Percentiles rank a stretch among this genome's conserved stretches.
Conservation (phyloP, 2,888 invertebrate genomes). For the Mythimna albipuncta region DNA sequence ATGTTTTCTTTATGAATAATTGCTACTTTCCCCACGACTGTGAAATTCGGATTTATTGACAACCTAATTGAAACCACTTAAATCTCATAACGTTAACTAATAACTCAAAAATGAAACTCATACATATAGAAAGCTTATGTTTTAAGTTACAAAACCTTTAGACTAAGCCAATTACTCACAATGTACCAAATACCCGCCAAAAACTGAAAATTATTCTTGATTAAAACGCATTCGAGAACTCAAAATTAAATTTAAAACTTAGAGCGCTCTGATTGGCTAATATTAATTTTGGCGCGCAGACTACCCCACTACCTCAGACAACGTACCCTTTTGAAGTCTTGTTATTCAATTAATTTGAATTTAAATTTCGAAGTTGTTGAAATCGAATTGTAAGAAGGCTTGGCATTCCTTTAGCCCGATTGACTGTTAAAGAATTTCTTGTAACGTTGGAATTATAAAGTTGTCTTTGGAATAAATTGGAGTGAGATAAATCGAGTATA, state of each 20-base stretch:
- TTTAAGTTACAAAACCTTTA: no score
- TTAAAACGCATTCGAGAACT: conserved; percentile 61
- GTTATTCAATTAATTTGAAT: conserved; percentile 64
- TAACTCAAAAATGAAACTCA: conserved; percentile 22
- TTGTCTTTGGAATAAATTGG: conserved; percentile 35
- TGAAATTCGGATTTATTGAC: conserved; percentile 15
- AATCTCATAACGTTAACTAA: conserved; percentile 10
- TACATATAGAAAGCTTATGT: not conserved
- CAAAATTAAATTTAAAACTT: conserved; percentile 61
- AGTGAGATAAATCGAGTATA: conserved; percentile 20
- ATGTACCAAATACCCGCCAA: conserved; percentile 11
- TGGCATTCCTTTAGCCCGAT: conserved; percentile 48
- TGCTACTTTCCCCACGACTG: not conserved
- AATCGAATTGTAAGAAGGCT: conserved; percentile 57
- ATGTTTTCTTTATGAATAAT: not conserved
- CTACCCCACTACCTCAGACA: conserved; percentile 33
- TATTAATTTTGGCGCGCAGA: conserved; percentile 50
- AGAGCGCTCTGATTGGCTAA: conserved; percentile 58
- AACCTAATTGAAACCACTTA: conserved; percentile 21
- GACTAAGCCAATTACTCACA: not conserved
- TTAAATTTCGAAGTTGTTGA: conserved; percentile 57
- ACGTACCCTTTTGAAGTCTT: conserved; percentile 58
- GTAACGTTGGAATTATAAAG: conserved; percentile 41
- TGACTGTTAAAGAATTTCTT: conserved; percentile 51
- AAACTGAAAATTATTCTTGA: conserved; percentile 49